Base-by-base conservation (phyloP, 2,797 vertebrate species). In the Momotus momota region DNA sequence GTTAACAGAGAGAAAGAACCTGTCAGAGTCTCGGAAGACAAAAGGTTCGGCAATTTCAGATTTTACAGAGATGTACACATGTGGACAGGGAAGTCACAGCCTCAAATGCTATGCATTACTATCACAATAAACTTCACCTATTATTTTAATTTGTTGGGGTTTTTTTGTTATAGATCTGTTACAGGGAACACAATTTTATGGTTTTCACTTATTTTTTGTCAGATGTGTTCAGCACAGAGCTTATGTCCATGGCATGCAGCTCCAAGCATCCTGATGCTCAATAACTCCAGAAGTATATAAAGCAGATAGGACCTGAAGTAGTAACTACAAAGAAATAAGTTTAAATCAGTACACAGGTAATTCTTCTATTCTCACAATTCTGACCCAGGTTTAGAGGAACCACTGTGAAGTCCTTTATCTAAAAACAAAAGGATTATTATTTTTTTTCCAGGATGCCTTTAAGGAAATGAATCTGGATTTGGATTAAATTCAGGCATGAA, bases 351-450 rank as follows among this genome's bases (percentile, higher is more conserved):
- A 55, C 31, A 45, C 17, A 70, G 65, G 33, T 91, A 65, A 93
- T 81, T 77, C 31, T 94, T 31, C 58, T 89, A 23, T 92, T 80
- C 57, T 95, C 79, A 57, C 43, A 71, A 60, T 84, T 92, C 31
- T 90, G 77, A 65, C 35, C 14, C 45, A 49, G 41, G 45, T 46
- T 78, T 91, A 71, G 77, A 97, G 64, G 38, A 97, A 86, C 81
- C 84, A 46, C 57, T 89, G 5, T 61, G 62, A 83, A 90, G 58
- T 40, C 48, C 49, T 84, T 74, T 86, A 29, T 58, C 73, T 90
- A 77, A 91, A 82, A 84, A 74, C 6, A 81, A 72, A 77, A 88
- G 35, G 0, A 57, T 40, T 12, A 3, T 7, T 5, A 75, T 90
- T 5, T 80, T 91, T 93, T 88, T 70, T 27, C 35, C 16, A 74